phyloP scores from a whole-genome alignment of 2,797 vertebrate species.

The Tauraco hartlaubi region DNA sequence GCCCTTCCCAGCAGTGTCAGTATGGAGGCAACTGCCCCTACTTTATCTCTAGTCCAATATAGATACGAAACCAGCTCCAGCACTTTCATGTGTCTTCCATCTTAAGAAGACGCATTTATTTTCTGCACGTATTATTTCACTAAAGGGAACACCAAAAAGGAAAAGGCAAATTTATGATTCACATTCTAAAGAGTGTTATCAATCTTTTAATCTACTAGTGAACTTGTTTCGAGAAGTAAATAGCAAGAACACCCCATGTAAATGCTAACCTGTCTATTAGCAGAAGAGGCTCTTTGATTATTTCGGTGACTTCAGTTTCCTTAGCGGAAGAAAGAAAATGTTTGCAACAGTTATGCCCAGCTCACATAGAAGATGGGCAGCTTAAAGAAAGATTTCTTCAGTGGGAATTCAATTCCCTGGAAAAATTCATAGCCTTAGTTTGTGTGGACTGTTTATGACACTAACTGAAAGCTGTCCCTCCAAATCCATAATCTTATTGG shows the following conservation, averaged over 20 bases:
- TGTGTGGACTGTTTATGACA: background rate
- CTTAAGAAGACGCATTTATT: background rate
- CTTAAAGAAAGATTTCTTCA: background rate
- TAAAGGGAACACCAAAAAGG: background rate
- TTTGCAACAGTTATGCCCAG: background rate
- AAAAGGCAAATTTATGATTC: background rate
- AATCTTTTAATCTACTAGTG: background rate
- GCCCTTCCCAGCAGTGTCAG: background rate
- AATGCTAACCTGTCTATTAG: background rate
- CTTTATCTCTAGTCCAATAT: background rate
- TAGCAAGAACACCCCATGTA: background rate
- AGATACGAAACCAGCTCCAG: background rate
- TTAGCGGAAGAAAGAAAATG: background rate
- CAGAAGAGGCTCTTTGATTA: background rate
- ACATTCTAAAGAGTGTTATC: background rate
- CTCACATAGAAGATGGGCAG: background rate
- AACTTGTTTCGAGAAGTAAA: background rate
- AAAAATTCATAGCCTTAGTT: background rate
- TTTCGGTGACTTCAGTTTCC: background rate
- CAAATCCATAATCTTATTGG: background rate
- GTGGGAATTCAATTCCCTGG: background rate
- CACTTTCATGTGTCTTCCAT: background rate
- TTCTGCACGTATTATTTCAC: background rate
- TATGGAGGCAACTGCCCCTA: background rate
- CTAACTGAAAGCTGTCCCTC: background rate